Evolutionary conservation across 2,797 vertebrate genomes (phyloP), one percentile per base, ranked within the genome.

Genomic region (Typhlichthys eigenmanni): DNA sequence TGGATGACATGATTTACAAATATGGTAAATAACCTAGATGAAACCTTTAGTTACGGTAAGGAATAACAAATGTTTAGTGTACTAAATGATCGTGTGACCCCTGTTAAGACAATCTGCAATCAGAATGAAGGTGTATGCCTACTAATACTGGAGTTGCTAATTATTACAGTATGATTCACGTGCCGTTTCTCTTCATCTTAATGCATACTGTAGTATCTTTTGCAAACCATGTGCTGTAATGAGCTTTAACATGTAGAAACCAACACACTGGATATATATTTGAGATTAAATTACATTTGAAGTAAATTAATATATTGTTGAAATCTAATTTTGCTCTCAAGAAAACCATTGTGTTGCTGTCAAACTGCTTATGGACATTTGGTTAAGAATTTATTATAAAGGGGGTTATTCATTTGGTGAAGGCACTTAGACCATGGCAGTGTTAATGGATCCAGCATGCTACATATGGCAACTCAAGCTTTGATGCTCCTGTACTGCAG

Each of bases 71-170:
- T 55, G 32, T 57, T 48, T 51, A 38, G 56, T 46, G 47, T 61
- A 2, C 0, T 13, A 14, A 51, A 32, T 57, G 11, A 53, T 47
- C 55, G 58, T 58, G 57, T 8, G 34, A 47, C 13, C 13, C 61
- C 48, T 76, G 58, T 61, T 34, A 8, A 53, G 74, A 72, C 52
- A 62, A 78, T 72, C 59, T 64, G 58, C 65, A 55, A 47, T 47
- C 65, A 7, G 55, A 49, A 24, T 13, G 50, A 59, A 49, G 38
- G 19, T 66, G 55, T 58, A 13, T 7, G 9, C 38, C 38, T 43
- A 43, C 58, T 58, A 58, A 60, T 62, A 48, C 34, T 62, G 58
- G 68, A 47, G 45, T 56, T 2, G 68, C 24, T 4, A 51, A 60
- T 47, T 57, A 56, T 47, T 62, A 10, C 53, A 65, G 16, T 19